phyloP scores from a whole-genome alignment of 2,797 vertebrate species.

The Sebastes dallii region DNA sequence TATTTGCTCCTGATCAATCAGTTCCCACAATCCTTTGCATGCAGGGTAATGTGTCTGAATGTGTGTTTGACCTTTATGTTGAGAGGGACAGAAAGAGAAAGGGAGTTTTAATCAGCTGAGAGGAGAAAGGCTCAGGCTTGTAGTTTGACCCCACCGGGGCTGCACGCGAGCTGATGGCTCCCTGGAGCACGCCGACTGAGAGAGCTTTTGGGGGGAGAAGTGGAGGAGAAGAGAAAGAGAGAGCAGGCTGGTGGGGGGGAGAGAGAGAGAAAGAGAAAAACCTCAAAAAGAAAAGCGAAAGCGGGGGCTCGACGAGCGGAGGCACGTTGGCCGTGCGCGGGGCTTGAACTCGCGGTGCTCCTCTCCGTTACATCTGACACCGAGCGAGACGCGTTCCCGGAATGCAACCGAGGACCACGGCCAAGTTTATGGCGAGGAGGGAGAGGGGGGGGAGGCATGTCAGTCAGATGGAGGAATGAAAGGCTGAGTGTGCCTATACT shows the following conservation, averaged over 20 bases:
- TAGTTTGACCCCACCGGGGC: slow-evolving; percentile 20
- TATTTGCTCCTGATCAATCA: background rate
- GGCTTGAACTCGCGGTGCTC: slow-evolving; percentile 69
- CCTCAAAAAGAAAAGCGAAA: background rate
- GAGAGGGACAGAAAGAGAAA: background rate
- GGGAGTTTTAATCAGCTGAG: background rate
- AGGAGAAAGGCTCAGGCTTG: background rate
- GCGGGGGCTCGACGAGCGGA: slow-evolving; percentile 12
- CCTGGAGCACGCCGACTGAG: background rate
- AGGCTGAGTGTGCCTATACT: slow-evolving; percentile 30
- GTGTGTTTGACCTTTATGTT: background rate
- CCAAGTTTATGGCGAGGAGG: slow-evolving; percentile 58
- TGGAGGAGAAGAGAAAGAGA: background rate
- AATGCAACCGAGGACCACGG: slow-evolving; percentile 61
- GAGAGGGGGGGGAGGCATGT: background rate
- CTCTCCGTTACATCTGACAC: slow-evolving; percentile 68
- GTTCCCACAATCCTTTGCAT: background rate
- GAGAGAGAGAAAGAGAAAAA: background rate
- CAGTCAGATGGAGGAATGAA: slow-evolving; percentile 34
- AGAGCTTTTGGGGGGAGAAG: background rate
- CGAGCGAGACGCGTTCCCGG: slow-evolving; percentile 70
- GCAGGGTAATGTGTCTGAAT: background rate
- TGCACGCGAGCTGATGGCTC: slow-evolving; percentile 42
- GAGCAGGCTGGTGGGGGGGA: background rate
- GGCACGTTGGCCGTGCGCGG: slow-evolving; percentile 56